Evolutionary conservation across 2,888 invertebrate species (phyloP).

Genomic region (Drosophila conformis): DNA sequence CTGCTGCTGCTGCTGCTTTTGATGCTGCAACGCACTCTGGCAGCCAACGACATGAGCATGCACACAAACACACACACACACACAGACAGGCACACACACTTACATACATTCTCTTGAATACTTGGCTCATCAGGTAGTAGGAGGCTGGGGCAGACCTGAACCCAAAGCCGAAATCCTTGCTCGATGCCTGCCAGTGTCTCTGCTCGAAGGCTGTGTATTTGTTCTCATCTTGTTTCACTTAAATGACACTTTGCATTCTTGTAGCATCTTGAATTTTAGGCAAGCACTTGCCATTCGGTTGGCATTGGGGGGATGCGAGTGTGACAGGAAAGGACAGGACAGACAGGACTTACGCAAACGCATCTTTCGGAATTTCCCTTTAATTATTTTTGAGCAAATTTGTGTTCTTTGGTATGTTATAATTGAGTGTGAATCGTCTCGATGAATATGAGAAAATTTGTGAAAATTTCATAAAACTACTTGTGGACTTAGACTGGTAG

Average conservation of each 20-base stretch:
- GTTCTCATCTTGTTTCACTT: conserved; percentile 81
- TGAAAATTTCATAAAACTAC: conserved; percentile 74
- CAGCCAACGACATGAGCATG: conserved; percentile 36
- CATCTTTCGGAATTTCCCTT: conserved; percentile 70
- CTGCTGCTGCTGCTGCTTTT: conserved; percentile 17
- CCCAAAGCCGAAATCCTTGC: conserved; percentile 6
- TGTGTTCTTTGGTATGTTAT: conserved; percentile 80
- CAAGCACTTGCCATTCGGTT: conserved; percentile 42
- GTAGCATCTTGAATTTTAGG: conserved; percentile 71
- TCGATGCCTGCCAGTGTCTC: conserved; percentile 26
- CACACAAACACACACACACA: neutral
- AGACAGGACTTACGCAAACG: conserved; percentile 50
- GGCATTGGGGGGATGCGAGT: conserved; percentile 1
- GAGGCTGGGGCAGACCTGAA: conserved; percentile 40
- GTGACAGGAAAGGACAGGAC: conserved; percentile 9
- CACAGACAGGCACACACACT: conserved; percentile 9
- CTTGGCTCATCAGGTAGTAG: conserved; percentile 15
- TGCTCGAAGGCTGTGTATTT: conserved; percentile 59
- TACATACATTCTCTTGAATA: conserved; percentile 8
- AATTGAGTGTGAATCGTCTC: conserved; percentile 82
- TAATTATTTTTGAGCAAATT: conserved; percentile 75
- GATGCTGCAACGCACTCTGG: conserved; percentile 23
- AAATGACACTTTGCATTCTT: conserved; percentile 82
- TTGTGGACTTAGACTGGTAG: conserved; percentile 22
- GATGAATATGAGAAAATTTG: conserved; percentile 77